Percentiles rank a stretch among this genome's conserved stretches.
phyloP scores from a whole-genome alignment of 37 sponge, comb jelly and placozoan genomes.

The Bolinopsis microptera region DNA sequence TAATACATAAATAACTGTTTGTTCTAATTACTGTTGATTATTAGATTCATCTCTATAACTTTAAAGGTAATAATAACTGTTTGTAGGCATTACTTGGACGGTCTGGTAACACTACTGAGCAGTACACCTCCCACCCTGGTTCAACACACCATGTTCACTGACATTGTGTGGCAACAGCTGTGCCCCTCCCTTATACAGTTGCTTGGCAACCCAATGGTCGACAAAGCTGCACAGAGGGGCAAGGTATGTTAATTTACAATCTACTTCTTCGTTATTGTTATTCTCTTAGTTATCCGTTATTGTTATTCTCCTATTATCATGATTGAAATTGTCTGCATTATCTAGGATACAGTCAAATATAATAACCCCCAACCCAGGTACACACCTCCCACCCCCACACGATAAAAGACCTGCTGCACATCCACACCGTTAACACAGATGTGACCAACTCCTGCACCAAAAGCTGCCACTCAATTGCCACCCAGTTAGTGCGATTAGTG shows the following conservation, averaged over 20 bases:
- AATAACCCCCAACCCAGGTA: neutral
- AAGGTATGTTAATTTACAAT: slow-evolving; percentile 26
- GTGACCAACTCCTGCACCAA: slow-evolving; percentile 51
- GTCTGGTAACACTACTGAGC: slow-evolving; percentile 38
- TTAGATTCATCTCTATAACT: too few relatives aligned
- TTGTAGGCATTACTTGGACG: slow-evolving; percentile 33
- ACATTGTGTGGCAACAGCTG: slow-evolving; percentile 56
- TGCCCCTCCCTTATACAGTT: slow-evolving; percentile 59
- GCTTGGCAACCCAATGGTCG: slow-evolving; percentile 63
- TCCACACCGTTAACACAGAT: slow-evolving; percentile 27
- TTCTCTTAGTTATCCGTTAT: too few relatives aligned
- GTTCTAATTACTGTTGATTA: too few relatives aligned
- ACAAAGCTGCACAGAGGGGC: slow-evolving; percentile 52
- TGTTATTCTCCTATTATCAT: too few relatives aligned
- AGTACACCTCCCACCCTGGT: slow-evolving; percentile 24
- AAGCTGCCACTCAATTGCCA: slow-evolving; percentile 58
- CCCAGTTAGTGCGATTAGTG: slow-evolving; percentile 28
- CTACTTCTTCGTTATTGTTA: too few relatives aligned
- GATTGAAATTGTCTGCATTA: too few relatives aligned
- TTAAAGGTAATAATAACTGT: too few relatives aligned
- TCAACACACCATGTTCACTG: neutral
- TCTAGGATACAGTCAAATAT: too few relatives aligned
- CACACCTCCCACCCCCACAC: slow-evolving; percentile 54
- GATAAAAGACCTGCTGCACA: slow-evolving; percentile 57
- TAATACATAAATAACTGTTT: too few relatives aligned